Base-by-base conservation (phyloP, 2,113 vertebrate genomes). In the Cyanoderma ruficeps region DNA sequence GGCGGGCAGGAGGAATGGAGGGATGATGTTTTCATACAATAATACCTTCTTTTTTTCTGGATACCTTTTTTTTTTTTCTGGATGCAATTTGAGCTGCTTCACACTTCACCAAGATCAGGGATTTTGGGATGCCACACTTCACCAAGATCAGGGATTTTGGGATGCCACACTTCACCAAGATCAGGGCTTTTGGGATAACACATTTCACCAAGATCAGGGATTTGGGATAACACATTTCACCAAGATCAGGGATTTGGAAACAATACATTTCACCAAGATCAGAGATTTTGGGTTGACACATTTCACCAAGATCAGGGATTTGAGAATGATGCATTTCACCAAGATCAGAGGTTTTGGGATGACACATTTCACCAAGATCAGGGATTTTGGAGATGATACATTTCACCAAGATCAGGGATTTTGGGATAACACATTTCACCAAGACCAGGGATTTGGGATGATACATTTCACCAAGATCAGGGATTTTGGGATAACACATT, bases 1-100 rank as follows among this genome's bases (percentile, higher is more conserved):
- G 83, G 68, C 0, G 3, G 77, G 90, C 70, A 59, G 50, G 31
- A 61, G 71, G 75, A 52, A 37, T 35, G 83, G 55, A 47, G 59
- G 69, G 95, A 91, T 63, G 96, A 92, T 93, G 71, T 85, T 96
- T 94, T 92, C 94, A 90, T 37, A 86, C 83, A 91, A 88, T 39
- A 83, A 53, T 30, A 52, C 20, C 13, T 60, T 86, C 50, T 55
- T 42, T 70, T n/a, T n/a, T n/a, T n/a, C n/a, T n/a, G n/a, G n/a
- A n/a, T n/a, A n/a, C n/a, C n/a, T n/a, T n/a, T 57, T 59, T 25
- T 69, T 79, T 79, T 59, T 25, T 52, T 3, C 42, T 94, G 89
- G 79, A 57, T 93, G 64, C 65, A 91, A 92, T 94, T 77, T 87
- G 85, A 93, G 72, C 88, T 90, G 55, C 87, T 90, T 92, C 1